Conservation (phyloP, 1,140 invertebrate species). For the Tyrophagus putrescentiae region DNA sequence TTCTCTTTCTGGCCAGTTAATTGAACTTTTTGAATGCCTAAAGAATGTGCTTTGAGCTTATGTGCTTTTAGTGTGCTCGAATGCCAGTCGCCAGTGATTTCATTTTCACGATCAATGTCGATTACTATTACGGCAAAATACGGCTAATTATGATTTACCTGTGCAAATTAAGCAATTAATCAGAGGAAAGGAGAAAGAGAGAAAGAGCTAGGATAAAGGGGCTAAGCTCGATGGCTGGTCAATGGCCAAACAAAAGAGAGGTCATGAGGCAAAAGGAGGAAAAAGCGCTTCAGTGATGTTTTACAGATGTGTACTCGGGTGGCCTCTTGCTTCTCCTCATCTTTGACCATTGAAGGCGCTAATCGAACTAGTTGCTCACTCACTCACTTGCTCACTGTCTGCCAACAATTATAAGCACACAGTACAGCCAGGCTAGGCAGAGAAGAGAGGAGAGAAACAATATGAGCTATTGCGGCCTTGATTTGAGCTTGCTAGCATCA, state of each 20-base stretch:
- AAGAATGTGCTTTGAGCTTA: too few relatives aligned
- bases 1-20: too few relatives aligned
- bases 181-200: too few relatives aligned
- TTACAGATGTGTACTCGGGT: neutral
- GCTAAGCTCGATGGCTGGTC: neutral
- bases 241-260: neutral
- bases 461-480: conserved; percentile 8
- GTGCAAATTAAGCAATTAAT: conserved; percentile 15
- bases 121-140: conserved; percentile 1
- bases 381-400: neutral
- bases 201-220: too few relatives aligned
- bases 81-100: too few relatives aligned
- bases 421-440: neutral
- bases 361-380: conserved; percentile 11
- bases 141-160: conserved; percentile 11
- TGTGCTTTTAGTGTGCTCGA: too few relatives aligned
- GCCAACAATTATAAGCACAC: neutral
- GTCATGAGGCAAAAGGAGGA: neutral
- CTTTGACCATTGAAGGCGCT: neutral
- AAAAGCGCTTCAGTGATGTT: neutral
- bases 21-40: too few relatives aligned
- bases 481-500: neutral
- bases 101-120: conserved; percentile 12
- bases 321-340: neutral
- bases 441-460: conserved; percentile 1